Percentiles rank a stretch among this genome's conserved stretches.
Evolutionary conservation across 2,113 vertebrate genomes (phyloP).

Genomic region (Pimephales promelas): DNA sequence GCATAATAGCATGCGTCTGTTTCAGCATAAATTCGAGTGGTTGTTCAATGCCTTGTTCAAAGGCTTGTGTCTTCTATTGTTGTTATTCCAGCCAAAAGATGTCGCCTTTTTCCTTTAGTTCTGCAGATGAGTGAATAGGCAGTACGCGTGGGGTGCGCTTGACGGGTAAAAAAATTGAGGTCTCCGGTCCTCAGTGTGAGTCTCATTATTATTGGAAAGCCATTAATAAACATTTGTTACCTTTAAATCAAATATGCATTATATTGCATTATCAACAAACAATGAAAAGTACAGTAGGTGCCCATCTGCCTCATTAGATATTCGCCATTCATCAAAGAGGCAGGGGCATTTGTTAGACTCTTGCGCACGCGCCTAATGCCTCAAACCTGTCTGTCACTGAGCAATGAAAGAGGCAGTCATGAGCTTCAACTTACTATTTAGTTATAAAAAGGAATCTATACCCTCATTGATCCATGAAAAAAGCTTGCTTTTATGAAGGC

Average conservation of each 20-base stretch:
- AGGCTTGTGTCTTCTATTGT: slow-evolving; percentile 22
- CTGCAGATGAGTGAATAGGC: slow-evolving; percentile 19
- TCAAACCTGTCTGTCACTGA: slow-evolving; percentile 58
- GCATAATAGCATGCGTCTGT: not conserved
- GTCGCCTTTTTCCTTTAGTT: slow-evolving; percentile 58
- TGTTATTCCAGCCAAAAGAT: slow-evolving; percentile 57
- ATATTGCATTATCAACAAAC: slow-evolving; percentile 24
- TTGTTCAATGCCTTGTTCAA: slow-evolving; percentile 12
- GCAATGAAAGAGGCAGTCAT: not conserved
- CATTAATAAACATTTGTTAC: slow-evolving; percentile 31
- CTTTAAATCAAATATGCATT: slow-evolving; percentile 19
- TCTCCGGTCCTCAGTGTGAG: not conserved
- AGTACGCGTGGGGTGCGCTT: slow-evolving; percentile 6
- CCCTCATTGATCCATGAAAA: not conserved
- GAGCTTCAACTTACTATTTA: not conserved
- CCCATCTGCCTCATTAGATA: slow-evolving; percentile 33
- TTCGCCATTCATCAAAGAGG: slow-evolving; percentile 37
- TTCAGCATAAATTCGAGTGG: not conserved
- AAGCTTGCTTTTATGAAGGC: not conserved
- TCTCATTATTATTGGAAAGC: slow-evolving; percentile 31
- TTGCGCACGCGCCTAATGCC: slow-evolving; percentile 15
- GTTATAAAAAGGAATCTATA: not conserved
- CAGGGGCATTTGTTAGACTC: slow-evolving; percentile 8
- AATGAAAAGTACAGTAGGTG: slow-evolving; percentile 43
- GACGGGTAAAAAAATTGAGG: not conserved